phyloP scores from a whole-genome alignment of 2,888 invertebrate genomes.

The Chloroclystis v-ata region DNA sequence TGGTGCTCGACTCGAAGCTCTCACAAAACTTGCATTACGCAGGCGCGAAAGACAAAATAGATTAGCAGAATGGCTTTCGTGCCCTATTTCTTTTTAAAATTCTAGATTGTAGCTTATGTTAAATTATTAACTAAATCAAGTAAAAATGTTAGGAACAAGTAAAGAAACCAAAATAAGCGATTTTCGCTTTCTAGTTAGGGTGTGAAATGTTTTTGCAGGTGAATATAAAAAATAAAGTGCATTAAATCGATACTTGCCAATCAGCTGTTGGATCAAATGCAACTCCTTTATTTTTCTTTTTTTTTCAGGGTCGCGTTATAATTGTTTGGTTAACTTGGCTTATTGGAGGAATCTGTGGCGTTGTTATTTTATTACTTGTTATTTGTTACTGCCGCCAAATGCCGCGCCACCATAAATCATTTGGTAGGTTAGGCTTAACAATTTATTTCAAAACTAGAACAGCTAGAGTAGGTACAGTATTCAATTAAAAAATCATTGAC shows the following conservation, averaged over 20 bases:
- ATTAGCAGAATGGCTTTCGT: conserved; percentile 33
- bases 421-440: conserved; percentile 65
- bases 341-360: conserved; percentile 80
- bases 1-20: too few relatives aligned
- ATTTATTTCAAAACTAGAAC: too few relatives aligned
- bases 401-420: conserved; percentile 83
- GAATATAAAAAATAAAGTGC: conserved; percentile 23
- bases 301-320: conserved; percentile 71
- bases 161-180: conserved; percentile 56
- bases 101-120: conserved; percentile 39
- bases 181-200: conserved; percentile 56
- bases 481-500: too few relatives aligned
- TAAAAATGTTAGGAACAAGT: conserved; percentile 58
- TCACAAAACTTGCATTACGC: conserved; percentile 31
- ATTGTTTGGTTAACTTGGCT: conserved; percentile 77
- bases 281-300: conserved; percentile 22
- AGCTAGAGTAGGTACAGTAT: too few relatives aligned
- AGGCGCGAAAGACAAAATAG: conserved; percentile 46
- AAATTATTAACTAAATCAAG: conserved; percentile 37
- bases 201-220: conserved; percentile 76
- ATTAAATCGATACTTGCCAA: conserved; percentile 40
- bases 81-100: conserved; percentile 21
- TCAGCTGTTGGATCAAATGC: conserved; percentile 18
- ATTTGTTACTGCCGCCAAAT: conserved; percentile 84
- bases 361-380: conserved; percentile 80